These are phyloP conservation scores for Ophioninae sp. DNA, from an alignment of 2,888 invertebrate species.

Conservation along the genomic window DNA sequence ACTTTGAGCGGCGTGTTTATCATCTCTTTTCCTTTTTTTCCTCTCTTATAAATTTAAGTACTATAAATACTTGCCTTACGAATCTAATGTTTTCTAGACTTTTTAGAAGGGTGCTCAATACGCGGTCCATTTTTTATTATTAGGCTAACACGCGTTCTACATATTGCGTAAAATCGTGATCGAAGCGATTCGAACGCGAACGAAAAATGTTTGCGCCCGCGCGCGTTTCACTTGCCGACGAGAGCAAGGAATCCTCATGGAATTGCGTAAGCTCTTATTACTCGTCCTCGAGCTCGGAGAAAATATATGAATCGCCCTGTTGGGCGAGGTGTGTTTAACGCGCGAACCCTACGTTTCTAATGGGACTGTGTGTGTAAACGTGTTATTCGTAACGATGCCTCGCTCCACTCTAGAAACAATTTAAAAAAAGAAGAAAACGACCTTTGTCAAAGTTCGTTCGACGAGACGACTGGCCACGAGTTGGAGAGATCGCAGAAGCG, in stretches of 20 bases:
- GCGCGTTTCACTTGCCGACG: neutral
- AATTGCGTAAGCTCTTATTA: neutral
- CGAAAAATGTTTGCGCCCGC: neutral
- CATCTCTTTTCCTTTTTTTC: slow-evolving; percentile 59
- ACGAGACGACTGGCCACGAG: neutral
- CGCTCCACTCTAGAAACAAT: too few species aligned
- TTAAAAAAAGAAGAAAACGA: too few species aligned
- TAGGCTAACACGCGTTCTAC: slow-evolving; percentile 63
- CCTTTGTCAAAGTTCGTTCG: neutral
- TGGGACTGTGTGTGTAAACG: too few species aligned
- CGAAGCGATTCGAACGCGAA: slow-evolving; percentile 27
- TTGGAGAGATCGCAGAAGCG: neutral
- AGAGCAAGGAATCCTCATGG: neutral
- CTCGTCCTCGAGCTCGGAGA: neutral
- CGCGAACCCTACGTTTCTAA: too few species aligned
- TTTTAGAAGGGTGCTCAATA: slow-evolving; percentile 74
- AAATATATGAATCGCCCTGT: too few species aligned
- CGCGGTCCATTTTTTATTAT: slow-evolving; percentile 69
- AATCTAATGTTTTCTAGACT: slow-evolving; percentile 70
- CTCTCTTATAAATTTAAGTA: slow-evolving; percentile 54
- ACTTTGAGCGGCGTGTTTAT: slow-evolving; percentile 26
- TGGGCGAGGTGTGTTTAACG: too few species aligned
- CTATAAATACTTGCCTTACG: slow-evolving; percentile 71
- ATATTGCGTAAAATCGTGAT: slow-evolving; percentile 57
- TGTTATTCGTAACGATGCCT: neutral